Conservation (phyloP, 2,797 vertebrate species). For the Glossophaga mutica region DNA sequence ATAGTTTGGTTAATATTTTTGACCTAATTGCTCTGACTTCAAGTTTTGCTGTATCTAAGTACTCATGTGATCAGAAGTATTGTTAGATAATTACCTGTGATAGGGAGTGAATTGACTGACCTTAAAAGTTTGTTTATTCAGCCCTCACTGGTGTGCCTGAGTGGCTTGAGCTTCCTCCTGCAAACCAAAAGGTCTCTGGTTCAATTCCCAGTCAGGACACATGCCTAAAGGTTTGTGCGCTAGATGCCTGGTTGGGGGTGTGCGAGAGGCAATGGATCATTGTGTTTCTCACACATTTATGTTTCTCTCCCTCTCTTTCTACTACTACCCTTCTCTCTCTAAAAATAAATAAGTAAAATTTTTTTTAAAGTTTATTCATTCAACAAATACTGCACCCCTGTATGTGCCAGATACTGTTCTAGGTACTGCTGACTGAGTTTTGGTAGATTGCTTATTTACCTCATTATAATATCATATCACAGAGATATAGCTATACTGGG, state of each 20-base stretch:
- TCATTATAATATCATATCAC: slow-evolving; percentile 13
- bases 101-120: not conserved
- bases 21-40: slow-evolving; percentile 3
- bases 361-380: not conserved
- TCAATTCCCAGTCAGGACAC: not conserved
- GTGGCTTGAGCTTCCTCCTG: not conserved
- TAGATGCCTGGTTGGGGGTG: not conserved
- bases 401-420: not conserved
- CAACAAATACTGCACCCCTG: not conserved
- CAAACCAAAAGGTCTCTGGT: no score
- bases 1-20: slow-evolving; percentile 43
- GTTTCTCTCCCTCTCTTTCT: not conserved
- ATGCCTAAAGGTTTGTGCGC: not conserved
- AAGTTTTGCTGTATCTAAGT: slow-evolving; percentile 16
- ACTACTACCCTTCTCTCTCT: not conserved
- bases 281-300: not conserved
- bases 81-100: slow-evolving; percentile 23
- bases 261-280: not conserved
- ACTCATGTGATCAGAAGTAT: not conserved
- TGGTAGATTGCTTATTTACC: not conserved
- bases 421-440: not conserved
- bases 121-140: not conserved
- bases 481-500: not conserved
- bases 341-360: not conserved
- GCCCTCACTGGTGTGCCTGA: not conserved